Percentiles rank a stretch among this genome's conserved stretches.
These are phyloP conservation scores for Meta bourneti DNA, from an alignment of 2,888 invertebrate genomes.

Conservation along the genomic window DNA sequence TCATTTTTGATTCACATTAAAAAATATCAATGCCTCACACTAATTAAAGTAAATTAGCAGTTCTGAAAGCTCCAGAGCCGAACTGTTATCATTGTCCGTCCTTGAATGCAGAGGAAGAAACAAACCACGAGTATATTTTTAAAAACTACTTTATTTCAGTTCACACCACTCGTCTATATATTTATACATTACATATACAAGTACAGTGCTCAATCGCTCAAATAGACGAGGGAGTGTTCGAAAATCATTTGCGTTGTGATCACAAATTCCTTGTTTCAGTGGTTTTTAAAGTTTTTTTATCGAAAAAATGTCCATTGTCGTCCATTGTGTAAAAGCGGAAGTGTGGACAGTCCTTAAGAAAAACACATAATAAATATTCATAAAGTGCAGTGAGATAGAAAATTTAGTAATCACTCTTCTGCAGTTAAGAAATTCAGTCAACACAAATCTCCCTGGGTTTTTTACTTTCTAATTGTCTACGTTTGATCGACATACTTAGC, in stretches of 20 bases:
- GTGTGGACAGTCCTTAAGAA: background rate
- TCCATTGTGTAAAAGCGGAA: background rate
- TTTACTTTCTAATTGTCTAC: too few species aligned
- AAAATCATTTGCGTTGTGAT: conserved; percentile 12
- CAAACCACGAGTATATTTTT: conserved; percentile 14
- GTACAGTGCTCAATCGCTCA: conserved; percentile 18
- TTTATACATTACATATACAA: conserved; percentile 49
- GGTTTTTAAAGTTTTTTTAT: background rate
- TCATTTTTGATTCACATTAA: too few species aligned
- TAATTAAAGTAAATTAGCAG: too few species aligned
- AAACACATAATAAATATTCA: background rate
- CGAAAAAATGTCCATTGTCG: background rate
- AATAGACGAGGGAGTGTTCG: conserved; percentile 28
- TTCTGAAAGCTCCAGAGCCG: too few species aligned
- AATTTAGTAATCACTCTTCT: background rate
- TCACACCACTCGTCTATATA: conserved; percentile 50
- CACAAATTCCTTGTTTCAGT: background rate
- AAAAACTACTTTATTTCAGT: conserved; percentile 67
- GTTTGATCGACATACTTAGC: too few species aligned
- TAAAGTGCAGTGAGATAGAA: background rate
- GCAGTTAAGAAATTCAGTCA: too few species aligned
- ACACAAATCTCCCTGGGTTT: too few species aligned
- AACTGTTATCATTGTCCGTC: too few species aligned
- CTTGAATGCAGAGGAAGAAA: too few species aligned
- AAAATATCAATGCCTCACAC: too few species aligned